These are phyloP conservation scores for Acanthurus leucopareius DNA, from an alignment of 2,797 vertebrate species.

Conservation along the genomic window DNA sequence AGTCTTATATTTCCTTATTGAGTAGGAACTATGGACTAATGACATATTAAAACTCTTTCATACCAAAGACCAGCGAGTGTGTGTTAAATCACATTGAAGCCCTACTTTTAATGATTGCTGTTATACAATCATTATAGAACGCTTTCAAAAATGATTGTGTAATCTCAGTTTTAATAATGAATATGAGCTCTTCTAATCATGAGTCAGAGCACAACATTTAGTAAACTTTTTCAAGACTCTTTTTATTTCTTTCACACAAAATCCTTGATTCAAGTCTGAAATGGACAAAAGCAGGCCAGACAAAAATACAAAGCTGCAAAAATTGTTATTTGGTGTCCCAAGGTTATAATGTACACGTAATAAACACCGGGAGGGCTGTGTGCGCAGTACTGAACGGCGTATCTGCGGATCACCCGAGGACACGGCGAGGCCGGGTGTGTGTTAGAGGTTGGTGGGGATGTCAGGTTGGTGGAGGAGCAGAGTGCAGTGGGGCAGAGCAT, in stretches of 20 bases:
- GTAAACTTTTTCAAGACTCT: neutral
- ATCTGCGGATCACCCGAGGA: constrained; percentile 38
- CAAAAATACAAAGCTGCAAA: constrained; percentile 9
- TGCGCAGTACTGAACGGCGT: neutral
- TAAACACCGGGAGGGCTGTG: neutral
- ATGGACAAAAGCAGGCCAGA: neutral
- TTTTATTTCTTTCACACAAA: constrained; percentile 10
- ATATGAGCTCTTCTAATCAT: constrained; percentile 7
- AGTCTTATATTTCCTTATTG: neutral
- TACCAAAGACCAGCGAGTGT: neutral
- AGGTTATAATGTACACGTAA: constrained; percentile 23
- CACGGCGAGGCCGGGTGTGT: constrained; percentile 16
- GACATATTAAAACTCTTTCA: neutral
- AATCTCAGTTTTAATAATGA: too few species aligned
- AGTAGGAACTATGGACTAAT: neutral
- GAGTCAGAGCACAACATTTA: constrained; percentile 11
- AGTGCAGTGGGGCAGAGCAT: constrained; percentile 66
- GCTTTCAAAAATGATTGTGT: too few species aligned
- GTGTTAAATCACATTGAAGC: neutral
- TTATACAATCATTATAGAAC: neutral
- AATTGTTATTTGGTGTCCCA: neutral
- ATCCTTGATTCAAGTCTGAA: constrained; percentile 6
- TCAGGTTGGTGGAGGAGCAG: constrained; percentile 48
- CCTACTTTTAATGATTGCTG: neutral
- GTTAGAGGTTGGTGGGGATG: constrained; percentile 14